phyloP scores from a whole-genome alignment of 1,140 invertebrate species.

The Drusus annulatus region DNA sequence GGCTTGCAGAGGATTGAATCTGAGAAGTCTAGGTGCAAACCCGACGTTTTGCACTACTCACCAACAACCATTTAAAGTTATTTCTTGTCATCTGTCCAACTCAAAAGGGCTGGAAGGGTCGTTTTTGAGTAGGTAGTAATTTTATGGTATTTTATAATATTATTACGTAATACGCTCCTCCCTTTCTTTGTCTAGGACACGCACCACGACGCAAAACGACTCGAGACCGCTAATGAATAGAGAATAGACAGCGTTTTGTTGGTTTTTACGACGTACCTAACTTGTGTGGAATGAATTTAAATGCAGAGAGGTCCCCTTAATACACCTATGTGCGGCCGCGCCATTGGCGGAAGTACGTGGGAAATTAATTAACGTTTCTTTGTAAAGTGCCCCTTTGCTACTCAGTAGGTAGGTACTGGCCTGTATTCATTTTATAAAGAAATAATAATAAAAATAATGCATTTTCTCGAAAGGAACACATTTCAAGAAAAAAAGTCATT shows the following conservation, averaged over 20 bases:
- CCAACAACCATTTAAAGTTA: neutral
- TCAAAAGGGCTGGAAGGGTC: neutral
- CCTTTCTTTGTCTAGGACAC: conserved; percentile 22
- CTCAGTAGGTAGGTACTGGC: neutral
- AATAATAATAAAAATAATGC: too few relatives aligned
- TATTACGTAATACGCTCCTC: neutral
- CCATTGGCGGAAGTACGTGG: conserved; percentile 33
- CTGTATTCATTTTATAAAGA: too few relatives aligned
- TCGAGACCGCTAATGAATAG: conserved; percentile 20
- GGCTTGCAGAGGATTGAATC: too few relatives aligned
- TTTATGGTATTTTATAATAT: too few relatives aligned
- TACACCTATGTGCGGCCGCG: neutral
- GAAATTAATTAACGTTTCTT: conserved; percentile 37
- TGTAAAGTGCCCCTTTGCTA: neutral
- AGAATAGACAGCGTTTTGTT: conserved; percentile 35
- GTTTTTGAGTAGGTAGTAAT: neutral
- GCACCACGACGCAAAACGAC: neutral
- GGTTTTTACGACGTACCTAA: neutral
- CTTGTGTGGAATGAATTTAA: neutral
- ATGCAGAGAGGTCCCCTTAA: conserved; percentile 17
- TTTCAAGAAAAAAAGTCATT: too few relatives aligned
- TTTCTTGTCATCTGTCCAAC: neutral
- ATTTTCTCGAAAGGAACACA: too few relatives aligned
- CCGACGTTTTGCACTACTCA: too few relatives aligned
- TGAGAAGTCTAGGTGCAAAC: too few relatives aligned